Base-by-base conservation (phyloP, 2,888 invertebrate genomes). In the Acleris holmiana region DNA sequence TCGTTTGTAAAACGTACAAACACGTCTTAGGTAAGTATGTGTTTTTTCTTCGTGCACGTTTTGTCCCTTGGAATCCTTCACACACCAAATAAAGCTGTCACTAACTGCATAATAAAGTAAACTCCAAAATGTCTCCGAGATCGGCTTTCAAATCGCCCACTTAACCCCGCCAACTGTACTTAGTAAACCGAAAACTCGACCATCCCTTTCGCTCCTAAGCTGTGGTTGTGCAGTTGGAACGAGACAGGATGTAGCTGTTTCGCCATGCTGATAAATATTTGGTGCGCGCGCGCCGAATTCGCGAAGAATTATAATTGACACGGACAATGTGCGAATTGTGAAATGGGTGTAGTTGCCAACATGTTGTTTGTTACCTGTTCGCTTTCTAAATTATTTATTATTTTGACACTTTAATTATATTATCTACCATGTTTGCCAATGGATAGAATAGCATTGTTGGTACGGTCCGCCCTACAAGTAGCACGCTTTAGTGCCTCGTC, bases 61-160 rank as follows among this genome's bases (percentile, higher is more conserved):
- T 44, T 56, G 50, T 35, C 29, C 49, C 10, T 35, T 35, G 4
- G 13, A 35, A 35, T 35, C 21, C 49, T 29, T 62, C 21, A 49
- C 61, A 56, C 49, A 49, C 61, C 23, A 17, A 29, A 61, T 49
- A 56, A 61, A 53, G 47, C 35, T 54, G 48, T 54, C 47, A 61
- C 61, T 40, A 40, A 48, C 61, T 40, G 25, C 29, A 62, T 23
- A 18, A 29, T 46, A 40, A 62, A 63, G 56, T 46, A 53, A 53
- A 25, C 51, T 29, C n/a, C 57, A 61, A 65, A 67, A 61, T 56
- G 56, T 21, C 6, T 53, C 17, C 23, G 47, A 40, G 10, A 17
- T 19, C 48, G 40, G 68, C 69, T 51, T 71, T 54, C 67, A 61
- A 71, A 71, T 71, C 50, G 57, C 57, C 56, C 53, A 65, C 60